Evolutionary conservation across 2,888 invertebrate species (phyloP).

Genomic region (Phanerotoma sp.): DNA sequence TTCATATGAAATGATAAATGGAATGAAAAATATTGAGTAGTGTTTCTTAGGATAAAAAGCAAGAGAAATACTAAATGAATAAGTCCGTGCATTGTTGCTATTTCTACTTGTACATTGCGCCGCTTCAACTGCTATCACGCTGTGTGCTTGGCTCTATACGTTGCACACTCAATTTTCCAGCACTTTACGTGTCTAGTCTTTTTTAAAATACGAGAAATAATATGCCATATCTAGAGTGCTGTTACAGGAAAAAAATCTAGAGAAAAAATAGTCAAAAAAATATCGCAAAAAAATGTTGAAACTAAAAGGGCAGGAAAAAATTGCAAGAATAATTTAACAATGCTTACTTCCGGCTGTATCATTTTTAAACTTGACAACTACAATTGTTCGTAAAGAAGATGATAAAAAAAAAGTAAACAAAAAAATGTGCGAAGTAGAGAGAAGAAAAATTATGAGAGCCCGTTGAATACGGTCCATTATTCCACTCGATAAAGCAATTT

Average conservation of each 20-base stretch:
- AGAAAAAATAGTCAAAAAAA: constrained; percentile 8
- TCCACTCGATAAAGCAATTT: constrained; percentile 55
- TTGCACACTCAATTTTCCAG: constrained; percentile 38
- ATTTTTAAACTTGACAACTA: too few relatives aligned
- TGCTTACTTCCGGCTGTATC: not conserved
- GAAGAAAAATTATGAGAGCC: constrained; percentile 47
- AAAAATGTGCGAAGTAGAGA: constrained; percentile 43
- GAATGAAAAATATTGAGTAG: not conserved
- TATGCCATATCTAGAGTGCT: constrained; percentile 33
- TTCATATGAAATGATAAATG: not conserved
- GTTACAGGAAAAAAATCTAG: constrained; percentile 8
- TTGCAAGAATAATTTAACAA: not conserved
- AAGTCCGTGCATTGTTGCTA: not conserved
- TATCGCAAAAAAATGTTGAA: constrained; percentile 10
- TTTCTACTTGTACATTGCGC: too few relatives aligned
- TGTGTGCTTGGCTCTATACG: constrained; percentile 22
- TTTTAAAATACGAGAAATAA: constrained; percentile 38
- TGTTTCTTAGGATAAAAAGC: not conserved
- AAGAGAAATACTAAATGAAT: not conserved
- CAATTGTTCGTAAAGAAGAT: not conserved
- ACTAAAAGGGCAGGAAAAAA: not conserved
- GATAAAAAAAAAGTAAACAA: constrained; percentile 12
- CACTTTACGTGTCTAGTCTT: constrained; percentile 37
- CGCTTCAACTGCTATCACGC: constrained; percentile 21
- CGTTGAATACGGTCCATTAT: constrained; percentile 52